Evolutionary conservation across 2,888 invertebrate species (phyloP), one percentile per base, ranked within the genome.

Genomic region (Drosophila ustulata): DNA sequence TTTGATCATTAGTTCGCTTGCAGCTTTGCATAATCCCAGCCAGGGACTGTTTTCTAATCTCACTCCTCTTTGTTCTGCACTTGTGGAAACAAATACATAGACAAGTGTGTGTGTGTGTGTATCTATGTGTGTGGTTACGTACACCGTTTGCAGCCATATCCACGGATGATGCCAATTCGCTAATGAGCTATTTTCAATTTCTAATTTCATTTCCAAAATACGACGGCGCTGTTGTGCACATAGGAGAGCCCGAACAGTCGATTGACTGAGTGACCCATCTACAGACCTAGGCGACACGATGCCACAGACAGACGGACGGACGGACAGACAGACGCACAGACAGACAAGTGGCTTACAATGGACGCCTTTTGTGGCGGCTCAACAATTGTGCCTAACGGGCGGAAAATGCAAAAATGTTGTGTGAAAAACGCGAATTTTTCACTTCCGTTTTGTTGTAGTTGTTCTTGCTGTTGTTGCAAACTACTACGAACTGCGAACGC

Each of bases 71-170:
- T 76, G 72, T 76, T 68, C 61, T 64, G 71, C 52, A 72, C 66
- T 72, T 72, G 62, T 47, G 25, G 49, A 57, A 26, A 13, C 30
- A 43, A 55, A 53, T 57, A 43, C 18, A 32, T 37, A 37, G 18
- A 13, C 34, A 18, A 3, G 4, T 34, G 8, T 53, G 7, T 25
- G 23, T 18, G 4, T 25, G 13, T 59, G 6, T 34, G 4, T 51
- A 5, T 50, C 3, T 47, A 4, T 47, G 23, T 45, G 34, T 32
- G 11, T 50, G 25, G 47, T 43, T 80, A 88, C 85, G 55, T 91
- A 91, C 90, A 91, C 85, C 80, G 88, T 83, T 81, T 90, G 89
- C 73, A 91, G 84, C 90, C 90, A 90, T 87, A 88, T 89, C 89
- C 90, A 88, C 78, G 90, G 89, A 80, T 85, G 87, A 85, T 86